Evolutionary conservation across 30 jellyfish, hydroid and myxozoan species (phyloP), one percentile per base, ranked within the genome.

Genomic region (Cassiopea andromeda): DNA sequence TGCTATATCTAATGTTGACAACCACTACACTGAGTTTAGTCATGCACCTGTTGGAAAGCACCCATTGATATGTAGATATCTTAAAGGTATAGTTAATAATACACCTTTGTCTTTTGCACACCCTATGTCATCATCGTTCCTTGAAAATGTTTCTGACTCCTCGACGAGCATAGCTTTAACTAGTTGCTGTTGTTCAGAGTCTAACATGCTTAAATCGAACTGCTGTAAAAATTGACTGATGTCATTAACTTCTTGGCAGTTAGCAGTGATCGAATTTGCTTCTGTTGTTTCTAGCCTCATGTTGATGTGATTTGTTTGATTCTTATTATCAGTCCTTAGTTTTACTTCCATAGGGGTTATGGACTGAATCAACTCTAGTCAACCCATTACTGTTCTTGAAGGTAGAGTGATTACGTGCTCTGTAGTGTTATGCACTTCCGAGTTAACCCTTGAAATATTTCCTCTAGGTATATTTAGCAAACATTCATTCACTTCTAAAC

Each of bases 101-200:
- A 27, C 38, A 27, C 38, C 38, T 27, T 27, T 27, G 38, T 71
- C 75, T 83, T 83, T 88, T n/a, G 78, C 73, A 64, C 86, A 67
- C n/a, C 92, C 92, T 15, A 83, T 83, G 66, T 83, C 92, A 69
- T 46, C 48, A 66, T 83, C 88, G 72, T 48, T 17, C 44, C 19
- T 18, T 60, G 90, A 81, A 48, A 81, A 81, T n/a, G 90, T 17
- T 60, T 81, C 90, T 81, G 90, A 57, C 43, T 81, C 50, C 67
- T 17, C 48, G 19, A 60, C 59, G 44, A 81, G 68, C 90, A 60
- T 57, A 12, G 54, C 54, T 67, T 81, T 61, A 18, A 82, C 90
- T 67, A 57, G 61, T 67, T 60, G 61, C 43, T 61, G 90, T 54
- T 54, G 64, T 54, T 54, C 64, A 54, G 64, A 54, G 64, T 54